Evolutionary conservation across 2,797 vertebrate species (phyloP).

Genomic region (Lutjanus argentimaculatus): DNA sequence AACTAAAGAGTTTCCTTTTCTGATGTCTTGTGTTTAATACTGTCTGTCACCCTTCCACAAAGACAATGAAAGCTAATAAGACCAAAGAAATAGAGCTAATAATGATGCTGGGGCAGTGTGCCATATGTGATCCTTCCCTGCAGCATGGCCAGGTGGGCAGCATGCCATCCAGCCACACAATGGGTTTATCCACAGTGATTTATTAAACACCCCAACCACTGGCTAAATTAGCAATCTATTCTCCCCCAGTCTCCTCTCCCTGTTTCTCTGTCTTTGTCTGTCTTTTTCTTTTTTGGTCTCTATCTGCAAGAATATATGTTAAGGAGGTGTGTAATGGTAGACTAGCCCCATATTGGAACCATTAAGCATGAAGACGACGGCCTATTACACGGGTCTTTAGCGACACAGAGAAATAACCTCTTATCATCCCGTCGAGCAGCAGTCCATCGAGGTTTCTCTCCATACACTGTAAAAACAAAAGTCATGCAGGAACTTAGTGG

Average conservation of each 20-base stretch:
- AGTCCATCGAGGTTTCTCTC: conserved; percentile 8
- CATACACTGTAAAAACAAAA: no score
- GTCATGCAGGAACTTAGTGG: no score
- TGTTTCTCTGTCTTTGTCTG: conserved; percentile 18
- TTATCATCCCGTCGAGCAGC: conserved; percentile 35
- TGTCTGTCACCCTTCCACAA: neutral
- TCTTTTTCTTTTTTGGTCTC: conserved; percentile 1
- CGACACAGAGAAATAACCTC: conserved; percentile 42
- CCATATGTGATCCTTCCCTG: conserved; percentile 63
- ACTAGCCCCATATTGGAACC: conserved; percentile 42
- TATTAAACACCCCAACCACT: conserved; percentile 50
- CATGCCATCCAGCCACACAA: conserved; percentile 61
- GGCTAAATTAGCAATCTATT: conserved; percentile 37
- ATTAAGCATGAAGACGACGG: conserved; percentile 50
- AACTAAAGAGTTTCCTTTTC: neutral
- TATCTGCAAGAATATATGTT: conserved; percentile 17
- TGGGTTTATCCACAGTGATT: conserved; percentile 54
- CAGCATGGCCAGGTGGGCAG: conserved; percentile 56
- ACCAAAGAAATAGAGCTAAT: conserved; percentile 13
- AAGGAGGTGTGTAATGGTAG: conserved; percentile 44
- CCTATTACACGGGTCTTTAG: conserved; percentile 67
- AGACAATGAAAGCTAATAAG: conserved; percentile 33
- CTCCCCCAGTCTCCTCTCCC: neutral
- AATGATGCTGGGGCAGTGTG: conserved; percentile 29
- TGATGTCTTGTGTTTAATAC: neutral